These are phyloP conservation scores for Diacarnus erythraeanus DNA, from an alignment of 37 sponge, comb jelly and placozoan species.

Conservation along the genomic window DNA sequence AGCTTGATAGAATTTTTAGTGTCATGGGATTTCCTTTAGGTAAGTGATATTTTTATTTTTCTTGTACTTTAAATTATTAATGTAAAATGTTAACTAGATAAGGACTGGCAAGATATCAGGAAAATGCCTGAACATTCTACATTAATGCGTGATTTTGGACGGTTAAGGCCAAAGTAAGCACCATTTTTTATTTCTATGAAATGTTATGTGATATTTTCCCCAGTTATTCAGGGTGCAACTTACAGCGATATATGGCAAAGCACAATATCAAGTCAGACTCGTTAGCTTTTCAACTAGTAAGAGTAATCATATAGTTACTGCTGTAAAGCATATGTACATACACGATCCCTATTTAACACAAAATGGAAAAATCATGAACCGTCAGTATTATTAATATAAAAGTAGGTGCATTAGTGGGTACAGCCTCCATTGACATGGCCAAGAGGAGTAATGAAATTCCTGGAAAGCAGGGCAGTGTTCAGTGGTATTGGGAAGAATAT, in stretches of 20 bases:
- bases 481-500: no score
- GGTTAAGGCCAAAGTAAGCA: slow-evolving; percentile 43
- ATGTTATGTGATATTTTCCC: slow-evolving; percentile 1
- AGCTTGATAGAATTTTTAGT: slow-evolving; percentile 91
- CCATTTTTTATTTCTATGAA: not conserved
- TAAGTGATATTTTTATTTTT: not conserved
- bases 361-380: no score
- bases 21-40: slow-evolving; percentile 93
- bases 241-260: slow-evolving; percentile 94
- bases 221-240: slow-evolving; percentile 52
- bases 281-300: slow-evolving; percentile 86
- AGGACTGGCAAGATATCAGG: slow-evolving; percentile 94
- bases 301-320: no score
- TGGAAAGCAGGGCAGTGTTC: no score
- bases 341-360: no score
- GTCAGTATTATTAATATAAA: no score
- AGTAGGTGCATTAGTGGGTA: no score
- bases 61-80: not conserved
- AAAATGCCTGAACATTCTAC: slow-evolving; percentile 92
- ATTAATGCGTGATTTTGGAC: slow-evolving; percentile 81
- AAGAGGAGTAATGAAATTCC: no score
- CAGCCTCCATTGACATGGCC: no score
- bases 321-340: no score
- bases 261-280: slow-evolving; percentile 83
- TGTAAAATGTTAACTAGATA: slow-evolving; percentile 41